Percentiles rank a stretch among this genome's conserved stretches.
Conservation (phyloP, 2,797 vertebrate species). For the Pogoniulus pusillus region DNA sequence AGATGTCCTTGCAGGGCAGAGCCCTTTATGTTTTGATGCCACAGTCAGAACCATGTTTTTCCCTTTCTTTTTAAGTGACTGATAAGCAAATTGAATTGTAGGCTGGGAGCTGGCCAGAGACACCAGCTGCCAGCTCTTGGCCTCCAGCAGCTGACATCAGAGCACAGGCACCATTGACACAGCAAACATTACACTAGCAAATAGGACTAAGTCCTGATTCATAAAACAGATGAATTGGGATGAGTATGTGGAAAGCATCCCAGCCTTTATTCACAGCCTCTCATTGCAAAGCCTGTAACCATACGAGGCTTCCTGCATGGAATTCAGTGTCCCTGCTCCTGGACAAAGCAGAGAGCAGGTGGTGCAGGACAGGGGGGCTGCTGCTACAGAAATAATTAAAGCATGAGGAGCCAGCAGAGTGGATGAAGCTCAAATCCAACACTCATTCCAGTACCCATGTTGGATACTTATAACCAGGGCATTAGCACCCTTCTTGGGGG, state of each 20-base stretch:
- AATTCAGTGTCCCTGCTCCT: background rate
- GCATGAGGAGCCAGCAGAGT: background rate
- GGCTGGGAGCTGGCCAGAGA: conserved; percentile 42
- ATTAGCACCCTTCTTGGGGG: background rate
- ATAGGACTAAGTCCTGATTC: conserved; percentile 22
- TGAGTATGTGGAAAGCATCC: background rate
- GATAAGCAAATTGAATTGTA: conserved; percentile 32
- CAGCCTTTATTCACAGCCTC: background rate
- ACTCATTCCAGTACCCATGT: background rate
- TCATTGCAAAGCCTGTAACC: background rate
- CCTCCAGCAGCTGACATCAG: conserved; percentile 35
- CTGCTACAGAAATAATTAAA: background rate
- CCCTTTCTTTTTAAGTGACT: background rate
- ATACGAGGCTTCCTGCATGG: background rate
- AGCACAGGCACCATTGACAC: background rate
- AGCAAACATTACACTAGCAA: conserved; percentile 4
- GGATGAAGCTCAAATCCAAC: background rate
- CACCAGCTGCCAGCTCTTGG: background rate
- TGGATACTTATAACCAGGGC: background rate
- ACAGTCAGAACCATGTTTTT: conserved; percentile 2
- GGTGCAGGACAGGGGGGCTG: background rate
- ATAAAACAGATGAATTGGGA: background rate
- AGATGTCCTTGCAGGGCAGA: background rate
- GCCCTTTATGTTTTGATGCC: background rate
- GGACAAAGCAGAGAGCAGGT: background rate